Conservation (phyloP, 2,113 vertebrate species). For the Catharus bicknelli region DNA sequence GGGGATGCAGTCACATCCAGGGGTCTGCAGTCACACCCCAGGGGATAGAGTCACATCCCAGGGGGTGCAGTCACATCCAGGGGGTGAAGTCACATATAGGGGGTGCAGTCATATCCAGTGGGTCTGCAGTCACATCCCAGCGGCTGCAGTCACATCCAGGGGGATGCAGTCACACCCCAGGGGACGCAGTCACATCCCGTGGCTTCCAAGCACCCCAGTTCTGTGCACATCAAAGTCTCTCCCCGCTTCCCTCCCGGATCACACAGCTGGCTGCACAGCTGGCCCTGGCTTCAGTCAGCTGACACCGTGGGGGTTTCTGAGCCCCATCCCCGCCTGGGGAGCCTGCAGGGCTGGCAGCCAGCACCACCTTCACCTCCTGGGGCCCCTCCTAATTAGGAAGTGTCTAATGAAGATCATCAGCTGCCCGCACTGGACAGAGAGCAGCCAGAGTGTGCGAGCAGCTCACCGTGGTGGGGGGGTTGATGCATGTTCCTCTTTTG, state of each 20-base stretch:
- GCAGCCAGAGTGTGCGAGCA: rapidly evolving
- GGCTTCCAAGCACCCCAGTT: rapidly evolving
- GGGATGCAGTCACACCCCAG: neutral
- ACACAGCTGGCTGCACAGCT: neutral
- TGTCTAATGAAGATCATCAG: neutral
- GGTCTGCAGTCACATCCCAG: neutral
- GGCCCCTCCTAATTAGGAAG: neutral
- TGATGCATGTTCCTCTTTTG: rapidly evolving
- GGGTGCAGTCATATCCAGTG: too few species aligned
- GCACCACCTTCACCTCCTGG: neutral
- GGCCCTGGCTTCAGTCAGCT: neutral
- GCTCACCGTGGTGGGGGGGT: rapidly evolving
- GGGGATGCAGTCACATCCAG: too few species aligned
- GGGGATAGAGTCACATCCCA: too few species aligned
- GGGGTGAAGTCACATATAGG: too few species aligned
- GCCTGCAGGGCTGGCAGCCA: rapidly evolving
- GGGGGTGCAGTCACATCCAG: neutral
- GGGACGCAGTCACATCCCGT: neutral
- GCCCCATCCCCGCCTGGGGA: neutral
- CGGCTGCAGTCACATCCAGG: neutral
- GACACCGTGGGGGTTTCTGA: neutral
- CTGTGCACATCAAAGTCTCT: rapidly evolving
- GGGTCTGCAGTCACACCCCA: neutral
- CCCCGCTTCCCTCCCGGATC: rapidly evolving
- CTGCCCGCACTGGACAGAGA: rapidly evolving